Percentiles rank a stretch among this genome's conserved stretches.
Conservation (phyloP, 2,113 vertebrate species). For the Anoura caudifer region DNA sequence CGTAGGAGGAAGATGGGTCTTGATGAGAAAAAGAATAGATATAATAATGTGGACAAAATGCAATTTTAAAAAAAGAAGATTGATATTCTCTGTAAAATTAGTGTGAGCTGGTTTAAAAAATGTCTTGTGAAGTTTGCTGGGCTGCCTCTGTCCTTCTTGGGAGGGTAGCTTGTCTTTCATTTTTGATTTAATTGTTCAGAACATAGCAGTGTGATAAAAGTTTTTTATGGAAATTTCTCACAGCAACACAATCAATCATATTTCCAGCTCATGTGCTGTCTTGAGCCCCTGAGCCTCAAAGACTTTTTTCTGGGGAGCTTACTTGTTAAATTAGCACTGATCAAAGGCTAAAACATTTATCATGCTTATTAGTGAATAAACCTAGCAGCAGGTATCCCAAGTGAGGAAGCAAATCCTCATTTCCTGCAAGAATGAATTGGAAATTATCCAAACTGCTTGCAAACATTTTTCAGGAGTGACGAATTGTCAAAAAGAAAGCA, state of each 20-base stretch:
- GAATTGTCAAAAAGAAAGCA: constrained; percentile 86
- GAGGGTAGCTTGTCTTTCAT: constrained; percentile 77
- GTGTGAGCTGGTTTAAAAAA: constrained; percentile 31
- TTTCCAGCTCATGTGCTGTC: constrained; percentile 81
- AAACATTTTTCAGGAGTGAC: constrained; percentile 86
- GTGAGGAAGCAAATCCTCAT: constrained; percentile 88
- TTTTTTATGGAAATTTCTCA: constrained; percentile 86
- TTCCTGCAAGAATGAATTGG: constrained; percentile 89
- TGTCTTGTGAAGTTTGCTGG: constrained; percentile 63
- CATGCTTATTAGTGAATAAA: constrained; percentile 93
- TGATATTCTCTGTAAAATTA: constrained; percentile 14
- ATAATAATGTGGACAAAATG: not conserved
- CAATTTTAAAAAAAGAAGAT: not conserved
- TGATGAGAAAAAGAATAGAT: not conserved
- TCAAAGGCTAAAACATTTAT: constrained; percentile 93
- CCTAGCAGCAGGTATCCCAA: constrained; percentile 91
- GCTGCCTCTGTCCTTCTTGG: constrained; percentile 74
- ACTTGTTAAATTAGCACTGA: constrained; percentile 92
- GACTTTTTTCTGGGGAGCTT: constrained; percentile 84
- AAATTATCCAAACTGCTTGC: constrained; percentile 87
- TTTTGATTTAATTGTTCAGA: constrained; percentile 86
- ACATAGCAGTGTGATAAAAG: constrained; percentile 80
- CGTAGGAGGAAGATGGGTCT: not conserved
- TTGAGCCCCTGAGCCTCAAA: constrained; percentile 86
- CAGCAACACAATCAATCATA: constrained; percentile 86